phyloP scores from a whole-genome alignment of 1,140 invertebrate genomes.

The Sarcophaga peregrina region DNA sequence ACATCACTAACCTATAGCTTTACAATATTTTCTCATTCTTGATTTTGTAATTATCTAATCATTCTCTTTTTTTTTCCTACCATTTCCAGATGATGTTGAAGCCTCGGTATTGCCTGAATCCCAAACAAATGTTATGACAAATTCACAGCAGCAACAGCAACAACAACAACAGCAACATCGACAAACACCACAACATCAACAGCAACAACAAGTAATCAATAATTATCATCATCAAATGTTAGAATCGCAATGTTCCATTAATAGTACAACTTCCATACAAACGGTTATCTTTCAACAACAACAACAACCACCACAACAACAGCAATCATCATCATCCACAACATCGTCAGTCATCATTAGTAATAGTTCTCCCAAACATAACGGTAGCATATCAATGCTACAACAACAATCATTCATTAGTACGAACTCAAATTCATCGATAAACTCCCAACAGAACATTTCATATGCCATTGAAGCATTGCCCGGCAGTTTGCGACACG shows the following conservation, averaged over 20 bases:
- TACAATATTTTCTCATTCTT: neutral
- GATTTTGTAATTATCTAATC: slow-evolving; percentile 16
- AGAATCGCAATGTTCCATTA: slow-evolving; percentile 61
- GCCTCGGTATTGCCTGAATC: slow-evolving; percentile 53
- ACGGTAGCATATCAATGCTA: slow-evolving; percentile 45
- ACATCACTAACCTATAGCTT: neutral
- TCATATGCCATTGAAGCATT: slow-evolving; percentile 54
- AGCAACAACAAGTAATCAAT: neutral
- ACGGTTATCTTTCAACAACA: slow-evolving; percentile 51
- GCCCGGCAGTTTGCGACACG: slow-evolving; percentile 40
- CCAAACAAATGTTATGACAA: slow-evolving; percentile 54
- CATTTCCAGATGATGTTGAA: slow-evolving; percentile 54
- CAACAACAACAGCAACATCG: slow-evolving; percentile 43
- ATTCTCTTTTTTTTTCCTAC: slow-evolving; percentile 8
- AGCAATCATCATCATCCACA: neutral
- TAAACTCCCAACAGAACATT: slow-evolving; percentile 50
- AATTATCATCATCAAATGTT: slow-evolving; percentile 56
- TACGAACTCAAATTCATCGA: slow-evolving; percentile 50
- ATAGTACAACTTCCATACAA: slow-evolving; percentile 60
- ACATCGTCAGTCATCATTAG: slow-evolving; percentile 23
- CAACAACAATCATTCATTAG: slow-evolving; percentile 53
- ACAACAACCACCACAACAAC: slow-evolving; percentile 29
- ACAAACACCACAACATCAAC: slow-evolving; percentile 52
- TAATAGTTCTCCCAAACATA: slow-evolving; percentile 37
- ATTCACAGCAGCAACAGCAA: slow-evolving; percentile 54